Evolutionary conservation across 2,888 invertebrate genomes (phyloP).

Genomic region (Branchipolynoe longqiensis): DNA sequence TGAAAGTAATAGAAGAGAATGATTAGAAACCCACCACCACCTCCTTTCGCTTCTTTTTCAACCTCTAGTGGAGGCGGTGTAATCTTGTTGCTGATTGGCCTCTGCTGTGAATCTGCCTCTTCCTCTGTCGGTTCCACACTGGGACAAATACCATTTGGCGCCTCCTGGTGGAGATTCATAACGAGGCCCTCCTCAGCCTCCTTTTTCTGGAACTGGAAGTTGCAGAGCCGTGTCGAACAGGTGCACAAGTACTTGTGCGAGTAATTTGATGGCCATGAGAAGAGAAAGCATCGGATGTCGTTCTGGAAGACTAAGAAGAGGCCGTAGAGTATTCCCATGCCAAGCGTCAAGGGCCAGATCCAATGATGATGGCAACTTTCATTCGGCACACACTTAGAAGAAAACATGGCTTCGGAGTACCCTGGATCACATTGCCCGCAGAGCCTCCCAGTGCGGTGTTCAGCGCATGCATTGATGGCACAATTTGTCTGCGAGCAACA

Average conservation of each 20-base stretch:
- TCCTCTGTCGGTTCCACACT: not conserved
- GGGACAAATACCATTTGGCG: not conserved
- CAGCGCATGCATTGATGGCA: conserved; percentile 60
- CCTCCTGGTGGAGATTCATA: conserved; percentile 16
- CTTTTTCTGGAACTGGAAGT: conserved; percentile 12
- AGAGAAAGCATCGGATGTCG: conserved; percentile 57
- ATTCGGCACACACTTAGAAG: conserved; percentile 61
- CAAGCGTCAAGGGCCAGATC: conserved; percentile 40
- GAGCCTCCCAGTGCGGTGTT: conserved; percentile 60
- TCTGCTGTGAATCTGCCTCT: not conserved
- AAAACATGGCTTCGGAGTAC: conserved; percentile 65
- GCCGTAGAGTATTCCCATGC: conserved; percentile 58
- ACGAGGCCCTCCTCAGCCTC: conserved; percentile 16
- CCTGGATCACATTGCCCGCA: conserved; percentile 63
- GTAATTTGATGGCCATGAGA: conserved; percentile 21
- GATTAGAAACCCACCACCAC: conserved; percentile 50
- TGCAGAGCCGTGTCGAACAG: not conserved
- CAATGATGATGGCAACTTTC: conserved; percentile 55
- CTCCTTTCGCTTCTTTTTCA: conserved; percentile 13
- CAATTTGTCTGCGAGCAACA: conserved; percentile 59
- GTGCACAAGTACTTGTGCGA: not conserved
- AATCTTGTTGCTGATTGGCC: not conserved
- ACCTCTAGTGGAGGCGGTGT: not conserved
- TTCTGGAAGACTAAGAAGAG: conserved; percentile 62
- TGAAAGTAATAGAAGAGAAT: conserved; percentile 65